Base-by-base conservation (phyloP, 1,140 invertebrate genomes). In the Neodiprion virginianus region DNA sequence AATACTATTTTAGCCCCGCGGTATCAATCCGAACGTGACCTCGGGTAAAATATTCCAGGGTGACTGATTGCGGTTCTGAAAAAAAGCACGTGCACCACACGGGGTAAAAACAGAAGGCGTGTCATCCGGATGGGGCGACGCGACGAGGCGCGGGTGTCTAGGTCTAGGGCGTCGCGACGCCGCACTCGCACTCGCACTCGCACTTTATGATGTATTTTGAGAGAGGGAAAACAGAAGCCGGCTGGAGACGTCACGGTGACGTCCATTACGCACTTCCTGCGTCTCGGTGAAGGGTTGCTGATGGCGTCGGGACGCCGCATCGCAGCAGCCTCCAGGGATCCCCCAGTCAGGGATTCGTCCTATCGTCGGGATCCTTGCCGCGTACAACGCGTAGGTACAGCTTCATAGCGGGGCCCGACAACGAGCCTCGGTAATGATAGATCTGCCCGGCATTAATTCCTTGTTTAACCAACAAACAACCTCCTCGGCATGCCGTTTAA, bases 391-490 rank as follows among this genome's bases (percentile, higher is more conserved):
- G 28, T 40, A 40, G 28, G 28, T 40, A 40, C 8, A 8, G 53
- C 53, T 40, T 40, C 28, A 40, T 40, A 61, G 11, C 53, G 53
- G 75, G 75, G 73, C 67, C 76, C 49, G 72, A 40, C n/a, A 21
- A 78, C 77, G 76, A 81, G 79, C 77, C 77, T 78, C 78, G 78
- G 76, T 81, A 81, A 81, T 83, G 82, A 84, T 80, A 80, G 82
- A 84, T 83, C 80, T 77, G 79, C 76, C 74, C 65, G 79, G 82
- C 82, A 83, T 82, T 81, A 84, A 83, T 84, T 82, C 80, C 80
- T 81, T 84, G 82, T 81, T 81, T 81, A 84, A 83, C 83, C 81
- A 83, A 83, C 82, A 81, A 83, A 82, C 80, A 79, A 82, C 79
- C 80, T 81, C 72, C 75, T 74, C 76, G 80, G 82, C 81, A 78